Base-by-base conservation (phyloP, 2,888 invertebrate genomes). In the Deladenus siricidicola region DNA sequence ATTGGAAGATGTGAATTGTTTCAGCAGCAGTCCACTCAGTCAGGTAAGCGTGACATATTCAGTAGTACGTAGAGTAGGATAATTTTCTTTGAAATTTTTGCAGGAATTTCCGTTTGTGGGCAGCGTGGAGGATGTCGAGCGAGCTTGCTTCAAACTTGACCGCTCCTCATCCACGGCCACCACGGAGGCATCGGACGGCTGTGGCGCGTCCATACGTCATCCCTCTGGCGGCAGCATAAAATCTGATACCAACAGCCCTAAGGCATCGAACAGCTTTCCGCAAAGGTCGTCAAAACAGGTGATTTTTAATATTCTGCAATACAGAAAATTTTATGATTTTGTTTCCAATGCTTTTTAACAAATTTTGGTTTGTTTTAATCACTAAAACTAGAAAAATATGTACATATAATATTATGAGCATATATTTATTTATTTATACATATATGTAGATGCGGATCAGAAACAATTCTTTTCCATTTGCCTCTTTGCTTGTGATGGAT, bases 381-480 rank as follows among this genome's bases (percentile, higher is more conserved):
- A n/a, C n/a, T n/a, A n/a, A n/a, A n/a, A n/a, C n/a, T n/a, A n/a
- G n/a, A n/a, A n/a, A n/a, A n/a, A n/a, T n/a, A n/a, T n/a, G n/a
- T n/a, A n/a, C n/a, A n/a, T n/a, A n/a, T n/a, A n/a, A n/a, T n/a
- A n/a, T n/a, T n/a, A n/a, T n/a, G n/a, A n/a, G n/a, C n/a, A n/a
- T n/a, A n/a, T n/a, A n/a, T n/a, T n/a, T n/a, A n/a, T n/a, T n/a
- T n/a, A n/a, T n/a, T n/a, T n/a, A n/a, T n/a, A 26, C 24, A 8
- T 6, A 21, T 24, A 10, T 62, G 43, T 19, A 62, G 63, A 17
- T 64, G 21, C 65, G 66, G 48, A 52, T 67, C 26, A 56, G 66
- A 24, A 63, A 65, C 54, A 65, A 65, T 54, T 65, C 66, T 17
- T 65, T 65, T 34, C 66, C 66, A 1, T 65, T 65, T 58, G 57